Conservation (phyloP, 2,888 invertebrate genomes). For the Tiphia femorata region DNA sequence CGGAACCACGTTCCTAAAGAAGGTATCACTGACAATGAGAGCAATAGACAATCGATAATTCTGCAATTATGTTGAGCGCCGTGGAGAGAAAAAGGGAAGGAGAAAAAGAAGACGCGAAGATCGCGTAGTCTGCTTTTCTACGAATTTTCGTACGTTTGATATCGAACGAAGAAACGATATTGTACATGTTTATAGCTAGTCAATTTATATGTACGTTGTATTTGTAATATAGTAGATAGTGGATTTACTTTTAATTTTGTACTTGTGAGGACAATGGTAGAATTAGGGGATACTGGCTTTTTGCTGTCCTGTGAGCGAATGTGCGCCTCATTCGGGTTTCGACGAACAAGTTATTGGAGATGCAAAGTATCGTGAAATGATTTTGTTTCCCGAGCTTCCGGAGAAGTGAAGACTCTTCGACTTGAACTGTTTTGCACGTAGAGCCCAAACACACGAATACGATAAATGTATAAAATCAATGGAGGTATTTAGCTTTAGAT, state of each 20-base stretch:
- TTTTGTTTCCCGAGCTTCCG: too few relatives aligned
- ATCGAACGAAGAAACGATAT: constrained; percentile 39
- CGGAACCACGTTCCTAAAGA: neutral
- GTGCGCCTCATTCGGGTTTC: too few relatives aligned
- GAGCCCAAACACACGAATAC: too few relatives aligned
- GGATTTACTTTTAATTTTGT: constrained; percentile 33
- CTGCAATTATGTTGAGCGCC: neutral
- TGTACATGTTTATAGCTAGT: constrained; percentile 65
- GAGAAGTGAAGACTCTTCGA: too few relatives aligned
- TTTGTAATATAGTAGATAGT: constrained; percentile 42
- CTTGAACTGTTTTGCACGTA: too few relatives aligned
- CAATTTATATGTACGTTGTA: constrained; percentile 49
- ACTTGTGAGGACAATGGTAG: constrained; percentile 12
- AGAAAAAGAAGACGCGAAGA: neutral
- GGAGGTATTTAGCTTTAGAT: constrained; percentile 44
- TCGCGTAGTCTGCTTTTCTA: too few relatives aligned
- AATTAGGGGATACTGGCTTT: neutral
- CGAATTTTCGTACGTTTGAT: constrained; percentile 9
- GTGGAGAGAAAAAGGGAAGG: too few relatives aligned
- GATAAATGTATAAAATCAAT: constrained; percentile 11
- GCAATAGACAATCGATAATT: neutral
- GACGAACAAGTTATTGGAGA: too few relatives aligned
- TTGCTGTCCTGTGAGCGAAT: too few relatives aligned
- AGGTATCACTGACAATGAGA: neutral
- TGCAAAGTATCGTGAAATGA: too few relatives aligned